These are phyloP conservation scores for Sarcophilus harrisii DNA, from an alignment of 2,797 vertebrate genomes.

Conservation along the genomic window DNA sequence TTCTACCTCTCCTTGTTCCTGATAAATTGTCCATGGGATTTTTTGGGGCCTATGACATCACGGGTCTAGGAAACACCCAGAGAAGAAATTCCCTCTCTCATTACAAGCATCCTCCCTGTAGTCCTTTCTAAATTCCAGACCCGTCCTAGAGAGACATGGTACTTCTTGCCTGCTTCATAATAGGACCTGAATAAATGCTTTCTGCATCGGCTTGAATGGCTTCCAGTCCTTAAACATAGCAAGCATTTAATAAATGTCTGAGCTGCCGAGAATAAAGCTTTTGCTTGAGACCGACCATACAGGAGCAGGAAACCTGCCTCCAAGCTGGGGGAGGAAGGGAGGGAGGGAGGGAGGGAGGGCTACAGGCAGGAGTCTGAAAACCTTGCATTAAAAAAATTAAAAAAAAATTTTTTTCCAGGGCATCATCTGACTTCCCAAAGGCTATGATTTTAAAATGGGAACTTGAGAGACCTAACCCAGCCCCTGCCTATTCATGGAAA, in stretches of 20 bases:
- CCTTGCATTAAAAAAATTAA: background rate
- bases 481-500: background rate
- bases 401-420: background rate
- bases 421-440: constrained; percentile 4
- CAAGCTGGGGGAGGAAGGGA: background rate
- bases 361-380: background rate
- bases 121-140: background rate
- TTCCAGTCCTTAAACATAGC: background rate
- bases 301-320: background rate
- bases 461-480: background rate
- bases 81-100: background rate
- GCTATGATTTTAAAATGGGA: background rate
- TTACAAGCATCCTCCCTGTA: accelerated
- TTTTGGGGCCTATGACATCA: background rate
- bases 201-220: background rate
- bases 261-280: background rate
- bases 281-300: background rate
- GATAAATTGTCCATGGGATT: background rate
- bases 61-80: background rate
- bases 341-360: background rate
- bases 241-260: background rate
- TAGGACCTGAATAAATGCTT: background rate
- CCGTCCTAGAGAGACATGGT: background rate
- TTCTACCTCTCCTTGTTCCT: background rate
- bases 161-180: background rate